A percentile compares a stretch with the other conserved stretches of the same genome.
phyloP scores from a whole-genome alignment of 2,797 vertebrate genomes.

The Lagorchestes hirsutus region DNA sequence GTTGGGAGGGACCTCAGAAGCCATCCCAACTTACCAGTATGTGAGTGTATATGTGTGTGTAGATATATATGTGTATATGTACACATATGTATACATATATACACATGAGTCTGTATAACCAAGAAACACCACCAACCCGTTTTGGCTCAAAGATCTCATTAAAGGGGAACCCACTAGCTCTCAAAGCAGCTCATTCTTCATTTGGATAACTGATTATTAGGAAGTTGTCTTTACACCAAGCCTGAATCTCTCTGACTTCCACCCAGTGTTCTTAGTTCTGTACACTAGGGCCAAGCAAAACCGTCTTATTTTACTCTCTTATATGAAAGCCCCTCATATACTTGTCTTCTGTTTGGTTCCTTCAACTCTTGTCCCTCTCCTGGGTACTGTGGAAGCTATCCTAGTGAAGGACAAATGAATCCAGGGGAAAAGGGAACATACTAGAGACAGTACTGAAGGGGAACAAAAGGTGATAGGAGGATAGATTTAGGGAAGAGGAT shows the following conservation, averaged over 20 bases:
- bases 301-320: background rate
- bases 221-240: background rate
- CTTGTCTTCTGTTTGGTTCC: background rate
- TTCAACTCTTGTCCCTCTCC: fast-evolving
- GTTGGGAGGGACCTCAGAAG: background rate
- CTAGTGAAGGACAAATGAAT: background rate
- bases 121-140: background rate
- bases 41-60: background rate
- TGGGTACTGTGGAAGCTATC: background rate
- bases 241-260: background rate
- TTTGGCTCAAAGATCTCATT: background rate
- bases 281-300: background rate
- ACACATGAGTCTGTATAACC: background rate
- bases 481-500: background rate
- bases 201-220: background rate
- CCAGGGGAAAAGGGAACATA: background rate
- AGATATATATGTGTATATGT: no score
- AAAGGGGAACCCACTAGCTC: background rate
- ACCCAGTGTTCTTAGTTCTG: background rate
- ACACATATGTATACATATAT: background rate
- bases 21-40: background rate
- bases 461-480: background rate
- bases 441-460: background rate
- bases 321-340: background rate
- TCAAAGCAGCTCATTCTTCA: background rate